Evolutionary conservation across 2,888 invertebrate genomes (phyloP), one percentile per base, ranked within the genome.

Genomic region (Heliconius cydno): DNA sequence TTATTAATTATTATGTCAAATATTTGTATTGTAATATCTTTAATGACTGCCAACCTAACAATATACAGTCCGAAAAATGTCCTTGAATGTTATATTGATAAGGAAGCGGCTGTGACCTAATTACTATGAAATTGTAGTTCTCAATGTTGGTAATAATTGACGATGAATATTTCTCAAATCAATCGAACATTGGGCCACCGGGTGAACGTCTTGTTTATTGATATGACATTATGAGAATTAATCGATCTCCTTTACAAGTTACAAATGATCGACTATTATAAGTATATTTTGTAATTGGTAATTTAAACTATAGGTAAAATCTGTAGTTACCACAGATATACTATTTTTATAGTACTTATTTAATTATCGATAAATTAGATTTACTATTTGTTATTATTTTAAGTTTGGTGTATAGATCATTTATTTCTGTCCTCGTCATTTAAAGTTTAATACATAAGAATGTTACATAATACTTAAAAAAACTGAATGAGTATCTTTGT

Each of bases 161-260:
- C 72, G 78, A 74, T 73, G 78, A 77, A 80, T 83, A 78, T 81
- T 84, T 80, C 83, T 84, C 85, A 86, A 86, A 87, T 86, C 88
- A 90, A 85, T 87, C 85, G 85, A 84, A 82, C 86, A 85, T 85
- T 88, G 84, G 86, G 85, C 86, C 87, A 84, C 84, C 83, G 85
- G 92, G 92, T 92, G 92, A 94, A 93, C 84, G 93, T 90, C 92
- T 91, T 85, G 84, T 92, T 92, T 92, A 94, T 93, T 91, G 89
- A 86, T 85, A 87, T 88, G 90, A 90, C 90, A 90, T 90, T 90
- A 89, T 85, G 84, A 87, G 87, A 90, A 88, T 90, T 89, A 89
- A 91, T 90, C 89, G 87, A 88, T 89, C 85, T 84, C 67, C 79
- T 77, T 82, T 77, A 79, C 75, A 75, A 77, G 76, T 79, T 81